Evolutionary conservation across 2,113 vertebrate species (phyloP).

Genomic region (Orycteropus afer): DNA sequence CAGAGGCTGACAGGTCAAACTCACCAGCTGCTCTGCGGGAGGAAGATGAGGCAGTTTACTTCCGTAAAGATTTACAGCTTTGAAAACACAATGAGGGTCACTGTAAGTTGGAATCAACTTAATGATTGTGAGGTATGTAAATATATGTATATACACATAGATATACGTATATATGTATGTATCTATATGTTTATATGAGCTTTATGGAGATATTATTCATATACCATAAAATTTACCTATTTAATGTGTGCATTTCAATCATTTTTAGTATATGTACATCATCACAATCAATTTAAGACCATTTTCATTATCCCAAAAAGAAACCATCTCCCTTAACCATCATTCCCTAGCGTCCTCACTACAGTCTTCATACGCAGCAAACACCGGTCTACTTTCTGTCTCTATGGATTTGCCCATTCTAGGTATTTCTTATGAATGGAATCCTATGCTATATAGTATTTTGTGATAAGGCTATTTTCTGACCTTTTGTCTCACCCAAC

Average conservation of each 20-base stretch:
- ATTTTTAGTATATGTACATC: neutral
- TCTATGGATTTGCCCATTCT: neutral
- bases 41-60: too few species aligned
- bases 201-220: neutral
- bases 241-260: neutral
- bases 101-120: too few species aligned
- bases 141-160: too few species aligned
- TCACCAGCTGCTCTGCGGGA: too few species aligned
- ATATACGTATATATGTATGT: too few species aligned
- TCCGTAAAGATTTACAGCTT: too few species aligned
- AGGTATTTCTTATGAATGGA: neutral
- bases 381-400: neutral
- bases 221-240: neutral
- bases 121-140: too few species aligned
- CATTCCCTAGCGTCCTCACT: rapidly evolving
- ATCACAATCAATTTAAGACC: neutral
- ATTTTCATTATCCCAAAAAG: neutral
- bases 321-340: neutral
- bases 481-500: neutral
- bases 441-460: neutral
- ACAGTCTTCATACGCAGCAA: neutral
- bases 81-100: too few species aligned
- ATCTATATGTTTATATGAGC: neutral
- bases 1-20: too few species aligned
- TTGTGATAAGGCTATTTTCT: neutral